Evolutionary conservation across 2,113 vertebrate species (phyloP).

Genomic region (Lepidothrix coronata): DNA sequence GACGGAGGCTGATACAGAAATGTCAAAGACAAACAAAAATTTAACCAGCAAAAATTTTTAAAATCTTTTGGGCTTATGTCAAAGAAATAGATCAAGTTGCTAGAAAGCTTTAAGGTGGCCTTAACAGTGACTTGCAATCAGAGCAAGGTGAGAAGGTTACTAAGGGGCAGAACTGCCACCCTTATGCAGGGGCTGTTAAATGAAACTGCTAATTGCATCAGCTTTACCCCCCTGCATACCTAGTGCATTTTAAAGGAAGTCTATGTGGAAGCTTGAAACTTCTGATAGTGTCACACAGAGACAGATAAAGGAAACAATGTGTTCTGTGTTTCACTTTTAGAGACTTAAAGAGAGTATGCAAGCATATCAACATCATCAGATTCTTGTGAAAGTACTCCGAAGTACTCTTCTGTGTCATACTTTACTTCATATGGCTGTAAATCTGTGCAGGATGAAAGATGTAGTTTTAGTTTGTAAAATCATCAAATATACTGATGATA

Average conservation of each 20-base stretch:
- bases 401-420: background rate
- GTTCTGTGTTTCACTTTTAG: background rate
- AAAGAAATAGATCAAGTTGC: background rate
- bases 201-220: background rate
- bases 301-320: rapidly evolving
- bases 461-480: background rate
- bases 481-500: background rate
- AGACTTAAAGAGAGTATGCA: background rate
- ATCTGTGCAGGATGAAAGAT: background rate
- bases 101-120: background rate
- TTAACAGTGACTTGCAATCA: background rate
- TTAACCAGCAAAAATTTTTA: background rate
- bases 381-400: background rate
- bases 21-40: background rate
- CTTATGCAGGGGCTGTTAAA: rapidly evolving
- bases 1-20: background rate
- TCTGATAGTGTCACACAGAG: background rate
- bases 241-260: background rate
- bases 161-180: background rate
- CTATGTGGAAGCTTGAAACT: background rate
- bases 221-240: rapidly evolving
- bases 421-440: background rate
- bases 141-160: background rate
- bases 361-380: background rate
- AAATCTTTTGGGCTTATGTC: rapidly evolving